phyloP scores from a whole-genome alignment of 2,888 invertebrate species.

The Andrena dorsata region DNA sequence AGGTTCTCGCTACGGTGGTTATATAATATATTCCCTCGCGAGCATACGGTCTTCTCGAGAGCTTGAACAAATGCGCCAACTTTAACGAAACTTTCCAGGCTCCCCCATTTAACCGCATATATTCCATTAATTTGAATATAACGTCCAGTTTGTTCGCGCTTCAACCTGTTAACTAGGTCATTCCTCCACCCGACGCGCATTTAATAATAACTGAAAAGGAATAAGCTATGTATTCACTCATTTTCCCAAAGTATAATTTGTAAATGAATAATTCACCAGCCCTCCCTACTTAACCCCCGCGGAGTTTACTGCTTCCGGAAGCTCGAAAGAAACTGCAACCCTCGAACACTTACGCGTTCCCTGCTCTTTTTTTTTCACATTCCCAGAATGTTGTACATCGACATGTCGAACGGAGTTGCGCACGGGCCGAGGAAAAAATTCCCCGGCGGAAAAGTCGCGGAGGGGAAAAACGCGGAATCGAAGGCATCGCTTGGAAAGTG shows the following conservation, averaged over 20 bases:
- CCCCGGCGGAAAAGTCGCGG: not conserved
- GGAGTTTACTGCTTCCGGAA: no score
- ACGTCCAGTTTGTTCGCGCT: not conserved
- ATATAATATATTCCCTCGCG: slow-evolving; percentile 66
- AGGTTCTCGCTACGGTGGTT: slow-evolving; percentile 60
- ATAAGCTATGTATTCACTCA: no score
- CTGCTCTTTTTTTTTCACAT: not conserved
- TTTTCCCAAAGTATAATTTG: no score
- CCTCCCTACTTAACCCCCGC: no score
- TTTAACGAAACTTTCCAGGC: slow-evolving; percentile 16
- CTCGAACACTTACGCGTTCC: no score
- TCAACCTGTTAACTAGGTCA: not conserved
- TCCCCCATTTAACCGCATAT: not conserved
- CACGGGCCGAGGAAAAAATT: not conserved
- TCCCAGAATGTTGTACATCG: not conserved
- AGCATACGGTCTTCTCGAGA: slow-evolving; percentile 64
- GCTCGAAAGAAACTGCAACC: no score
- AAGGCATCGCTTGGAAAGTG: slow-evolving; percentile 19
- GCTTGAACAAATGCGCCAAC: slow-evolving; percentile 31
- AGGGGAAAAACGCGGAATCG: not conserved
- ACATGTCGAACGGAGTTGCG: not conserved
- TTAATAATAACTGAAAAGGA: not conserved
- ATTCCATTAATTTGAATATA: slow-evolving; percentile 7
- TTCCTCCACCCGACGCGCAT: not conserved
- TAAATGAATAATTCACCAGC: no score